phyloP scores from a whole-genome alignment of 37 sponge, comb jelly and placozoan genomes.

The Cladorhizidae sp. region DNA sequence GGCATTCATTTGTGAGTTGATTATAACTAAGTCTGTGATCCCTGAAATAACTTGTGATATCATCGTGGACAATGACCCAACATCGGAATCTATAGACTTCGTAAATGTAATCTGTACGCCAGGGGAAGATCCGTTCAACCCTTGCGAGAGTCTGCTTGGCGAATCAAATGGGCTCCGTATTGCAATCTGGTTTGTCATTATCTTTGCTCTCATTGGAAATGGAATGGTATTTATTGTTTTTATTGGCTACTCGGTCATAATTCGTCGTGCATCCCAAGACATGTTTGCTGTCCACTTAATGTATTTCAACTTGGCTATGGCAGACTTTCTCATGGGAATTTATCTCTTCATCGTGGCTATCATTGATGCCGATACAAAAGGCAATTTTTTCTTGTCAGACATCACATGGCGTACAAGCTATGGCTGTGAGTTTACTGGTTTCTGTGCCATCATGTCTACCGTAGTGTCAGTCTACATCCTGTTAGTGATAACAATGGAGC shows the following conservation, averaged over 20 bases:
- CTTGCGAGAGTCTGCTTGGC: slow-evolving; percentile 69
- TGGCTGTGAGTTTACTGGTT: slow-evolving; percentile 65
- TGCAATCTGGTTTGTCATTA: slow-evolving; percentile 65
- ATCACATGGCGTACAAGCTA: slow-evolving; percentile 53
- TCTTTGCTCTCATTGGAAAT: slow-evolving; percentile 58
- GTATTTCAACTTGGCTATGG: slow-evolving; percentile 65
- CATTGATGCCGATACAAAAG: slow-evolving; percentile 43
- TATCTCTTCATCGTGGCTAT: slow-evolving; percentile 62
- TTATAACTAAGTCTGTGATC: too few species aligned
- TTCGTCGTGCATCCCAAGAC: background rate
- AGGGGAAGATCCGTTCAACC: slow-evolving; percentile 51
- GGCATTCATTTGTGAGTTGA: background rate
- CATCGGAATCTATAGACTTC: background rate
- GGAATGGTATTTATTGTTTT: slow-evolving; percentile 52
- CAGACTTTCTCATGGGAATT: slow-evolving; percentile 69
- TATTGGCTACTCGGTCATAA: slow-evolving; percentile 13
- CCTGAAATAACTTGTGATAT: too few species aligned
- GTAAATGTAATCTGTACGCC: slow-evolving; percentile 36
- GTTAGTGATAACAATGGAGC: slow-evolving; percentile 67
- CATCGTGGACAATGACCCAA: too few species aligned
- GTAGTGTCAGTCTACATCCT: slow-evolving; percentile 60
- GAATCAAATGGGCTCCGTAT: slow-evolving; percentile 28
- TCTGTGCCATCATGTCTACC: slow-evolving; percentile 65
- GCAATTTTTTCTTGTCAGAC: slow-evolving; percentile 34
- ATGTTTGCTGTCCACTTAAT: slow-evolving; percentile 33